Evolutionary conservation across 2,797 vertebrate species (phyloP).

Genomic region (Chiloscyllium punctatum): DNA sequence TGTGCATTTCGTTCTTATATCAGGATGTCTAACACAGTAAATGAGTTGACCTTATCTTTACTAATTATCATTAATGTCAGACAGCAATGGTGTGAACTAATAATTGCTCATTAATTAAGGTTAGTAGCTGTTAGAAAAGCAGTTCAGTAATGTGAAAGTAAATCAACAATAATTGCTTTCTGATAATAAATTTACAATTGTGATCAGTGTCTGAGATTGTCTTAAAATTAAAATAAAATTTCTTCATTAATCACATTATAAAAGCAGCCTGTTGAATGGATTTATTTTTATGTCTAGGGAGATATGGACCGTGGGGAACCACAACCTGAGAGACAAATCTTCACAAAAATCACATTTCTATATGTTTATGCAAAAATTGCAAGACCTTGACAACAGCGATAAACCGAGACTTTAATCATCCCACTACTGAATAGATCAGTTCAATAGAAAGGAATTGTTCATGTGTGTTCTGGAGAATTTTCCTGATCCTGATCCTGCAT

Average conservation of each 20-base stretch:
- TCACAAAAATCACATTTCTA: background rate
- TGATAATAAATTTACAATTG: background rate
- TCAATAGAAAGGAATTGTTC: background rate
- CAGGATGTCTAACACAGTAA: background rate
- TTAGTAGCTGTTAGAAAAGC: background rate
- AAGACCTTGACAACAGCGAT: background rate
- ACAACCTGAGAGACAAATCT: too few species aligned
- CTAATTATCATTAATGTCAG: background rate
- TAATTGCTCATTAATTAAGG: background rate
- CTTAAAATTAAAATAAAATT: background rate
- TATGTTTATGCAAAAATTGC: background rate
- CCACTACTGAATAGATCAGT: background rate
- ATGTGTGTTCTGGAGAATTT: background rate
- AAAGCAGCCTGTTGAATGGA: background rate
- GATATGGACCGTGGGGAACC: too few species aligned
- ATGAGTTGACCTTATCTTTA: background rate
- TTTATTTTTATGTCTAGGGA: too few species aligned
- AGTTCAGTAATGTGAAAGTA: background rate
- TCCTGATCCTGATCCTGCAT: background rate
- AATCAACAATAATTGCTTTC: background rate
- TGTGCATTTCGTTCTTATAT: background rate
- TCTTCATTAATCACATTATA: background rate
- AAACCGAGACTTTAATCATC: background rate
- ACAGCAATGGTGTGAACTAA: background rate
- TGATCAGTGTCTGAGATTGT: background rate